These are phyloP conservation scores for Aleiodes leptofemur DNA, from an alignment of 2,888 invertebrate species.

Conservation along the genomic window DNA sequence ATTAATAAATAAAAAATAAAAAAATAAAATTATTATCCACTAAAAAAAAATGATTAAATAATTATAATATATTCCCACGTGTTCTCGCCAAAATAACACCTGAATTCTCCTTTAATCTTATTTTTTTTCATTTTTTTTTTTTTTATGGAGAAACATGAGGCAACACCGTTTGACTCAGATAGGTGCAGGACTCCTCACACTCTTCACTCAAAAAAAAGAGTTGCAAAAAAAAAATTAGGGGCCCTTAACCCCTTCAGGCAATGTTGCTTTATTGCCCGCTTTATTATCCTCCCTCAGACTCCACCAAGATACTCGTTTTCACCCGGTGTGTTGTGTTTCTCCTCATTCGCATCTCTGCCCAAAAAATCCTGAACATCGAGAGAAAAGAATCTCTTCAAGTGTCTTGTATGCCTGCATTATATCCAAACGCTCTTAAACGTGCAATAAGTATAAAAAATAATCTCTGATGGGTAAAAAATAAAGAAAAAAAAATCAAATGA, in stretches of 20 bases:
- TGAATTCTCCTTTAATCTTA: too few relatives aligned
- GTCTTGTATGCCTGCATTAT: conserved; percentile 28
- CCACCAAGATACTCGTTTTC: conserved; percentile 35
- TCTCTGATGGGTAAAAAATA: background rate
- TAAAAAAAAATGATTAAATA: conserved; percentile 50
- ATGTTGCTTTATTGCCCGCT: conserved; percentile 58
- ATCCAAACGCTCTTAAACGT: conserved; percentile 6
- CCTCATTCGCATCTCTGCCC: conserved; percentile 2
- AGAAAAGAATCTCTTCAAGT: conserved; percentile 43
- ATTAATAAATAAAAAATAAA: too few relatives aligned
- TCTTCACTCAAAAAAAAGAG: conserved; percentile 28
- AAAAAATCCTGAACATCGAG: background rate
- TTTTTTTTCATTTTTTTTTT: too few relatives aligned
- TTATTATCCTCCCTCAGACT: conserved; percentile 56
- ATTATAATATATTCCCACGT: conserved; percentile 19
- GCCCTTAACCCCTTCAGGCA: conserved; percentile 52
- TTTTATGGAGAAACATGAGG: too few relatives aligned
- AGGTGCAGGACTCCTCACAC: conserved; percentile 31
- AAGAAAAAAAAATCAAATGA: too few relatives aligned
- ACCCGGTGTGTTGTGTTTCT: conserved; percentile 34
- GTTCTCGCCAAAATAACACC: too few relatives aligned
- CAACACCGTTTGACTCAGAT: too few relatives aligned
- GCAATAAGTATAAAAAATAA: background rate
- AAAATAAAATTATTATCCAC: background rate
- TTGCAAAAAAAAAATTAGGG: background rate